Conservation (phyloP, 2,888 invertebrate genomes). For the Amblyjoppa proteus region DNA sequence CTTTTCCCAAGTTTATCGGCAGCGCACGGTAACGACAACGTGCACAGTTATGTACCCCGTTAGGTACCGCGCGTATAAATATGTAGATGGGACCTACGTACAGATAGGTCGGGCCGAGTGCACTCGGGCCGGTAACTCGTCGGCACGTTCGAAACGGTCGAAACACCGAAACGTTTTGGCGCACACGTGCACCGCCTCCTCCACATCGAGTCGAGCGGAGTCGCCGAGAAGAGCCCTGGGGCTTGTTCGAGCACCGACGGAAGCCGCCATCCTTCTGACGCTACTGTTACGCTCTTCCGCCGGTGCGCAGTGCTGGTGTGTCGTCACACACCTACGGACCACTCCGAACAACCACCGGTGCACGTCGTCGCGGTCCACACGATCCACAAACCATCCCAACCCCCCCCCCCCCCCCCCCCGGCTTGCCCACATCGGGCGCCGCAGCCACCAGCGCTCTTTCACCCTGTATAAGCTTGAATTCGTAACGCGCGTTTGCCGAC, state of each 20-base stretch:
- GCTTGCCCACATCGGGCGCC: constrained; percentile 12
- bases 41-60: not conserved
- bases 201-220: constrained; percentile 15
- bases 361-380: constrained; percentile 49
- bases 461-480: constrained; percentile 68
- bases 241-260: constrained; percentile 39
- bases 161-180: constrained; percentile 55
- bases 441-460: constrained; percentile 56
- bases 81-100: not conserved
- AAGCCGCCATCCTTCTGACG: constrained; percentile 11
- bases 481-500: constrained; percentile 67
- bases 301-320: not conserved
- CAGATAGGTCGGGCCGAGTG: constrained; percentile 1
- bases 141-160: constrained; percentile 50
- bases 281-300: constrained; percentile 30
- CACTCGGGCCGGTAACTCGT: constrained; percentile 18
- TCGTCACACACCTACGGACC: constrained; percentile 14
- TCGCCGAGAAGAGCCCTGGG: constrained; percentile 31
- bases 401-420: not conserved
- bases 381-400: constrained; percentile 44
- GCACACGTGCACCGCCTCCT: not conserved
- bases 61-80: not conserved
- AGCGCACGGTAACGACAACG: not conserved
- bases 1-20: not conserved
- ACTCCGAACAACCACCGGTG: constrained; percentile 25